These are phyloP conservation scores for Carposina sasakii DNA, from an alignment of 1,140 invertebrate genomes.

Conservation along the genomic window DNA sequence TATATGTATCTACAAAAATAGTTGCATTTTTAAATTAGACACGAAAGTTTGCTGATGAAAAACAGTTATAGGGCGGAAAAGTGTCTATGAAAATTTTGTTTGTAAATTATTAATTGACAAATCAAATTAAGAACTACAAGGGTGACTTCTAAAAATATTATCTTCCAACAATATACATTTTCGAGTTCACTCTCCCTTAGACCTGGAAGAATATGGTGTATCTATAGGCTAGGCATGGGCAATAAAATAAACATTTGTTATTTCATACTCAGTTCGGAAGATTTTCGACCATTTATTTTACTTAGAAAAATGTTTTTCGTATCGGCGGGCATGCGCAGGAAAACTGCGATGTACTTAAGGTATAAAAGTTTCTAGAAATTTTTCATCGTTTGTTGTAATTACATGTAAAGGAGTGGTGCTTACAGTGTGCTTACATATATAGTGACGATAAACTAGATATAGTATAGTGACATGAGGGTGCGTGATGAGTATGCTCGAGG, in stretches of 20 bases:
- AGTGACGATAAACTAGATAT: constrained; percentile 33
- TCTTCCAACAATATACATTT: constrained; percentile 48
- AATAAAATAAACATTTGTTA: too few relatives aligned
- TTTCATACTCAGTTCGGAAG: constrained; percentile 36
- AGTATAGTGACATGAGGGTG: constrained; percentile 30
- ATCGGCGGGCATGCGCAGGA: too few relatives aligned
- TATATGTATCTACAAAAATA: constrained; percentile 72
- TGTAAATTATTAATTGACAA: constrained; percentile 42
- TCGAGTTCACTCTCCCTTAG: constrained; percentile 31
- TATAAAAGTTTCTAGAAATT: constrained; percentile 39
- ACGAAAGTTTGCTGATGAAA: constrained; percentile 47
- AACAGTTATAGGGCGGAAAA: constrained; percentile 26
- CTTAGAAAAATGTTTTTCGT: too few relatives aligned
- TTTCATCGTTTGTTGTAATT: constrained; percentile 24
- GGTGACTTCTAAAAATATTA: constrained; percentile 65
- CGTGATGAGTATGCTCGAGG: constrained; percentile 22
- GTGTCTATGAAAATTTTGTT: constrained; percentile 44
- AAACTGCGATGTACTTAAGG: too few relatives aligned
- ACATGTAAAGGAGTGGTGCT: constrained; percentile 40
- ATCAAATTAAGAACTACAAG: constrained; percentile 57
- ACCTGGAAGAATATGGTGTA: too few relatives aligned
- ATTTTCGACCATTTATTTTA: too few relatives aligned
- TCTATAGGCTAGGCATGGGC: too few relatives aligned
- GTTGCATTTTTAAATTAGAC: constrained; percentile 64
- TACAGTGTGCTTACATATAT: constrained; percentile 40